Conservation (phyloP, 2,888 invertebrate genomes). For the Muscina levida region DNA sequence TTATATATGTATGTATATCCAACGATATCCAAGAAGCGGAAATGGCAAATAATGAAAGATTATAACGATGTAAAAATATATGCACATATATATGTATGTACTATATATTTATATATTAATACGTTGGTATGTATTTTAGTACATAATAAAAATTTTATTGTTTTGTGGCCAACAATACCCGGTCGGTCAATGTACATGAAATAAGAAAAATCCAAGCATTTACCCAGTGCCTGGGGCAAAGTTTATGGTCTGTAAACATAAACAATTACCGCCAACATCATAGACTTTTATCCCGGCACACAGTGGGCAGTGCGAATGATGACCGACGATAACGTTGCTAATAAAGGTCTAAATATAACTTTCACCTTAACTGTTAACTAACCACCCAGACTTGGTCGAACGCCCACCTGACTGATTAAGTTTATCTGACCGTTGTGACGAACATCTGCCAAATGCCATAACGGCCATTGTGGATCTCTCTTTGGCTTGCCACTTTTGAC, state of each 20-base stretch:
- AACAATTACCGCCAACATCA: constrained; percentile 40
- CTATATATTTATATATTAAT: constrained; percentile 25
- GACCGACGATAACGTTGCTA: background rate
- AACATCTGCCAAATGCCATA: background rate
- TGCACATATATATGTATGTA: no score
- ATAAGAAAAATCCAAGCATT: background rate
- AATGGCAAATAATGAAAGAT: constrained; percentile 15
- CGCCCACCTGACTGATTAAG: background rate
- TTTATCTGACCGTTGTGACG: background rate
- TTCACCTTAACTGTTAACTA: constrained; percentile 19
- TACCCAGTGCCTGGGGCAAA: constrained; percentile 22
- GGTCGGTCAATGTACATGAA: background rate
- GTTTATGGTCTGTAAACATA: constrained; percentile 48
- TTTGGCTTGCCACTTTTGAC: background rate
- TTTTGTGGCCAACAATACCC: constrained; percentile 48
- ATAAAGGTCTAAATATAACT: constrained; percentile 36
- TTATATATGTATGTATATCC: background rate
- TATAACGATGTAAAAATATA: constrained; percentile 34
- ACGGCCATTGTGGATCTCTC: background rate
- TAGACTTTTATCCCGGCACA: no score
- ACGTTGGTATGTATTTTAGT: constrained; percentile 47
- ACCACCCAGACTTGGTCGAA: constrained; percentile 3
- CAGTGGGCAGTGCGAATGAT: background rate
- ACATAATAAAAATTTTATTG: constrained; percentile 51
- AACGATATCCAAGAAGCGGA: background rate